Evolutionary conservation across 2,888 invertebrate species (phyloP), one percentile per base, ranked within the genome.

Genomic region (Sarcophaga subvicina): DNA sequence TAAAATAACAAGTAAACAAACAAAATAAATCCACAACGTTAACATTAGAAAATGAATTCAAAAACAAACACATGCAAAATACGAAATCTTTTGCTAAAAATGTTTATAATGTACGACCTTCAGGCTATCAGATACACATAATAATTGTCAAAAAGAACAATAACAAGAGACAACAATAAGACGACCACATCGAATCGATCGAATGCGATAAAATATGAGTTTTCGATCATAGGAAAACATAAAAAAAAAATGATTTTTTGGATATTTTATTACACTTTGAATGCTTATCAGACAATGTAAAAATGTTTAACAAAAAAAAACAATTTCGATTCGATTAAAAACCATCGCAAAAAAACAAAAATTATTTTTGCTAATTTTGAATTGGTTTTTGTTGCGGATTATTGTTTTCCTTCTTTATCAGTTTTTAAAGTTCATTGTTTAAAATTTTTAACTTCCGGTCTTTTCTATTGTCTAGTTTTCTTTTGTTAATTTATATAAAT

Each of bases 141-240:
- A 79, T 79, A 79, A 71, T 70, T 79, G 71, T 64, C 79, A 64
- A 71, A 63, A 27, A 63, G 17, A 71, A 54, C 70, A 79, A 79
- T 70, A 71, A 79, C 22, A 79, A 47, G 37, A 62, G 27, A 54
- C 10, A 49, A 49, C 17, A 17, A 78, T 59, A 14, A 14, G 14
- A 27, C 37, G 3, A 66, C 14, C 12, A 37, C 37, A 10, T 27
- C n/a, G 22, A 22, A 22, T 22, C 22, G 22, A 67, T 45, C 12
- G n/a, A 45, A 45, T n/a, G 11, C 47, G n/a, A 67, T 67, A 71
- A 54, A 64, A 63, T 63, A 79, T 64, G 27, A 62, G 70, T 79
- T 70, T 47, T 54, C 54, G 12, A 14, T 54, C 17, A 10, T 10
- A 10, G 37, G 37, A 37, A 37, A 37, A 37, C n/a, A n/a, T n/a